These are phyloP conservation scores for Chroicocephalus ridibundus DNA, from an alignment of 2,113 vertebrate genomes.

Conservation along the genomic window DNA sequence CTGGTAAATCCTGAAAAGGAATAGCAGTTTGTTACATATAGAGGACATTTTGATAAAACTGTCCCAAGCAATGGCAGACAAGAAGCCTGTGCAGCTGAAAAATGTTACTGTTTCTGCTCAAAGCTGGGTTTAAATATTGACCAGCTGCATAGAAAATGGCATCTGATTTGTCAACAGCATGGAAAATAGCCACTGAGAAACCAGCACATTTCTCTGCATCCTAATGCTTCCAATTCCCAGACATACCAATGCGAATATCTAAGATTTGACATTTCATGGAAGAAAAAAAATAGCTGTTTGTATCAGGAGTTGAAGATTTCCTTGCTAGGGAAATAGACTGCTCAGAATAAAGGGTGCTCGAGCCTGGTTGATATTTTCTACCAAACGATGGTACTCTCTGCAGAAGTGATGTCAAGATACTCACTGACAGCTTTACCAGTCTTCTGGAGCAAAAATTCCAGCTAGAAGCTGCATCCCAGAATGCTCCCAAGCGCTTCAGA, in stretches of 20 bases:
- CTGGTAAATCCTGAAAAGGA: background rate
- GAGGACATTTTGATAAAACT: background rate
- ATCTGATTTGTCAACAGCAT: background rate
- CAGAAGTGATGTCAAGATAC: background rate
- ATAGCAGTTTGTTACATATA: background rate
- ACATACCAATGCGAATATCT: background rate
- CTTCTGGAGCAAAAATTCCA: background rate
- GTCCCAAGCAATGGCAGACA: background rate
- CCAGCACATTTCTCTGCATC: background rate
- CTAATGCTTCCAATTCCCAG: background rate
- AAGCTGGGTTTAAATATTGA: constrained; percentile 1
- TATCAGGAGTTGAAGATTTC: background rate
- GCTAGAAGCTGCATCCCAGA: background rate
- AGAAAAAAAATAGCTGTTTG: background rate
- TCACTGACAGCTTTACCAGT: background rate
- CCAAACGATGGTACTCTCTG: background rate
- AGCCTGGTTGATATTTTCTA: background rate
- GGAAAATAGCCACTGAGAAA: background rate
- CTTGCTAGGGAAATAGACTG: background rate
- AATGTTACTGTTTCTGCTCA: background rate
- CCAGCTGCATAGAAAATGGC: background rate
- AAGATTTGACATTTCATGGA: background rate
- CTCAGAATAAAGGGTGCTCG: background rate
- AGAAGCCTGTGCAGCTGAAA: background rate
- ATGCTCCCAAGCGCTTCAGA: background rate